phyloP scores from a whole-genome alignment of 2,113 vertebrate species.

The Chiloscyllium plagiosum region DNA sequence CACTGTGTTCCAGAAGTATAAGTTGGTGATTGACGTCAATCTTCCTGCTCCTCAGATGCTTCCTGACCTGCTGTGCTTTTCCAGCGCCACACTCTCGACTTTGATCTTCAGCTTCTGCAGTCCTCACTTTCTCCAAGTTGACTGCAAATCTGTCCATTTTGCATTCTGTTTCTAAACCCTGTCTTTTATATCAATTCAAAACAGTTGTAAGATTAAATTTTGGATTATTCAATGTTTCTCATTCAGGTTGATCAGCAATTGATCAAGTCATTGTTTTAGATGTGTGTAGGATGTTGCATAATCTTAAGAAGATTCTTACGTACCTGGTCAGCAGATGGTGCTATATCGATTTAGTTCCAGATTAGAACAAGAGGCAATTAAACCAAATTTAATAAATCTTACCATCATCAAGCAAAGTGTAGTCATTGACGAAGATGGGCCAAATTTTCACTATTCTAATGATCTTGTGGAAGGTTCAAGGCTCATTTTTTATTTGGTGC shows the following conservation, averaged over 20 bases:
- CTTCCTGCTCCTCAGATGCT: too few relatives aligned
- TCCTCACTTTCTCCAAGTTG: too few relatives aligned
- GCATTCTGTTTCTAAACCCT: not conserved
- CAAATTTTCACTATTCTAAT: too few relatives aligned
- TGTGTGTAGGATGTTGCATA: not conserved
- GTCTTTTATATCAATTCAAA: not conserved
- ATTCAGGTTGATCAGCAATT: not conserved
- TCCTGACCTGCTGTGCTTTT: too few relatives aligned
- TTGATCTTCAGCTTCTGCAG: too few relatives aligned
- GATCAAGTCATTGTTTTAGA: not conserved
- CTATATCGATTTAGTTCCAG: not conserved
- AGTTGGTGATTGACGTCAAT: too few relatives aligned
- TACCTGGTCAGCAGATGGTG: too few relatives aligned
- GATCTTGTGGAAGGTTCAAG: too few relatives aligned
- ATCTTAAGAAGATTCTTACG: not conserved
- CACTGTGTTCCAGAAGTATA: not conserved
- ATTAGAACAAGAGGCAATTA: not conserved
- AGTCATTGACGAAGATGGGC: too few relatives aligned
- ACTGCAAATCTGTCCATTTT: not conserved
- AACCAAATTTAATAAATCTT: not conserved
- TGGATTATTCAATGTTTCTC: not conserved
- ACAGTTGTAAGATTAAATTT: not conserved
- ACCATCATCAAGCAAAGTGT: not conserved
- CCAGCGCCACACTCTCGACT: too few relatives aligned
- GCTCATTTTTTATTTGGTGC: not conserved